Evolutionary conservation across 2,797 vertebrate species (phyloP), one percentile per base, ranked within the genome.

Genomic region (Mionectes olivaceus): DNA sequence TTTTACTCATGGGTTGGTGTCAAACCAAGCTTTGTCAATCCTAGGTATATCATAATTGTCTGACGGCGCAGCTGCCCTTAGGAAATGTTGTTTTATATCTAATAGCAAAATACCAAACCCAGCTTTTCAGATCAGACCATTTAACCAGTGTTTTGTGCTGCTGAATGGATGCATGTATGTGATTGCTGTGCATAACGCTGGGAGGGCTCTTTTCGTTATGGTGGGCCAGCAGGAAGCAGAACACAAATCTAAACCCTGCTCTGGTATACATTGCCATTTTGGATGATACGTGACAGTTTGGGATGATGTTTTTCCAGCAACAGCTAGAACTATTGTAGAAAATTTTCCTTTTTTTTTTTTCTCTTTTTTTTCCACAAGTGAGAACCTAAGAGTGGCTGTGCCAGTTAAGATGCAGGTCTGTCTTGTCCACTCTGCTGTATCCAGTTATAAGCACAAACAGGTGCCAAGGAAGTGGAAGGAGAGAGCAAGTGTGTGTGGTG

Each of bases 1-100:
- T 92, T 89, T 94, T 85, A 52, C 41, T 83, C 7, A 18, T 19
- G 49, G 23, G 4, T 71, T 75, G 53, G 13, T 94, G 43, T 91
- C 64, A 83, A 43, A 87, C 27, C 32, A 70, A 83, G 44, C 25
- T 80, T 39, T 57, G 63, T 87, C 47, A 84, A n/a, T 92, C 16
- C 39, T 33, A 37, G 69, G 28, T 77, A 23, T 90, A 35, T 56
- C 43, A 74, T 57, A 85, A 76, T 27, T 79, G 56, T 49, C 59
- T 61, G 61, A 39, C 3, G 5, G 32, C 8, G 8, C 63, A 85
- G 41, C 52, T 76, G 41, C 44, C 25, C 30, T 70, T 41, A 22
- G 15, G 22, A 81, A 80, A 19, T 52, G 37, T 71, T 5, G 28
- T 68, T 80, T 88, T 77, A 32, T 60, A 25, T 68, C 23, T 74